Base-by-base conservation (phyloP, 2,888 invertebrate species). In the Orthosia incerta region DNA sequence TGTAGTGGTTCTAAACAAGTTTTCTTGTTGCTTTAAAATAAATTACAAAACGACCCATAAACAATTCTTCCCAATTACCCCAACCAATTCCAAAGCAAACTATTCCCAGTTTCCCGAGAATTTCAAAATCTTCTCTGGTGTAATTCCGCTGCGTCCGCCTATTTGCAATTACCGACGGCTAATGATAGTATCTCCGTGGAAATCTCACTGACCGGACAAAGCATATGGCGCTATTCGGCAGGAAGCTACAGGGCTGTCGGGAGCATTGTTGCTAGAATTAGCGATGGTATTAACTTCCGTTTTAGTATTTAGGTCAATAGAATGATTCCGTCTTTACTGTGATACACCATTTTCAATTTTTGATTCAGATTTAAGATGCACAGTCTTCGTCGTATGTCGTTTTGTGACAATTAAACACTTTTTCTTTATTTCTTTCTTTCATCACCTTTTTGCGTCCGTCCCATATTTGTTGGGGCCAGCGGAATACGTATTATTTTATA, bases 141-240 rank as follows among this genome's bases (percentile, higher is more conserved):
- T 56, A 64, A 76, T 75, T 69, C 70, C 53, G 55, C 45, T 69
- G 15, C 61, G 39, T 59, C 57, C 53, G 65, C 72, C 74, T 62
- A 71, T 71, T 74, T 64, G 48, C 76, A 81, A 84, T 86, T 79
- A 77, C 64, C 39, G 59, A 26, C 20, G 18, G 67, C 68, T 86
- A 86, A 84, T 77, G 82, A 77, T 73, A 73, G 53, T 65, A 76
- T 84, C 86, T 86, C 71, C 57, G 66, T 76, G 69, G 82, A 84
- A 85, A 76, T 82, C 65, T 81, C 71, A 77, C 65, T 84, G 84
- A 82, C 79, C 79, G 82, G 66, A 84, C 73, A 76, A 70, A 74
- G 63, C 84, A 81, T 71, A 73, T 81, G 84, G 74, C 51, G 66
- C 66, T 74, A 65, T 80, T 69, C 20, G 61, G 31, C 65, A 70